Conservation (phyloP, 2,888 invertebrate genomes). For the Pecten maximus region DNA sequence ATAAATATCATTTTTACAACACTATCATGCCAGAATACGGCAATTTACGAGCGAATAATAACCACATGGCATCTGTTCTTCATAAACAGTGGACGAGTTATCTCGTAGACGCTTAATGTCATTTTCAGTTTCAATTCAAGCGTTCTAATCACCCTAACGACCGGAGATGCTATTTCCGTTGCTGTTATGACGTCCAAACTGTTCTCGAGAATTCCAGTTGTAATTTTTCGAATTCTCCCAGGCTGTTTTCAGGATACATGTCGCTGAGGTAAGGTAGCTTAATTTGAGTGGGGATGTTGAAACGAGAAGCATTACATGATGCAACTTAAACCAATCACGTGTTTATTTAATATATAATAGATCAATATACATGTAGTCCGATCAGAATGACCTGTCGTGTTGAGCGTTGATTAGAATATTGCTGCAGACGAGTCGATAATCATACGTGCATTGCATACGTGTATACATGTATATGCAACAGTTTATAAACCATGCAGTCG, state of each 20-base stretch:
- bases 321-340: no score
- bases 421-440: no score
- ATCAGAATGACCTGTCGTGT: no score
- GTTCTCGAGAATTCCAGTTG: not conserved
- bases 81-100: not conserved
- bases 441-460: no score
- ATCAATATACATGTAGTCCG: no score
- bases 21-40: not conserved
- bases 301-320: no score
- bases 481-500: no score
- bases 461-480: no score
- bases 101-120: not conserved
- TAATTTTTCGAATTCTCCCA: not conserved
- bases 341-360: no score
- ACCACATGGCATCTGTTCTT: not conserved
- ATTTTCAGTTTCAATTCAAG: not conserved
- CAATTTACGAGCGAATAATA: constrained; percentile 17
- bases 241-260: not conserved
- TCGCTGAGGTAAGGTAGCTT: not conserved
- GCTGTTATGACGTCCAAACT: constrained; percentile 14
- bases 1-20: not conserved
- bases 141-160: not conserved
- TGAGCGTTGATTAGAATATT: no score
- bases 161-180: not conserved
- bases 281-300: not conserved